Percentiles rank a stretch among this genome's conserved stretches.
Evolutionary conservation across 1,140 invertebrate species (phyloP).

Genomic region (Neodiprion fabricii): DNA sequence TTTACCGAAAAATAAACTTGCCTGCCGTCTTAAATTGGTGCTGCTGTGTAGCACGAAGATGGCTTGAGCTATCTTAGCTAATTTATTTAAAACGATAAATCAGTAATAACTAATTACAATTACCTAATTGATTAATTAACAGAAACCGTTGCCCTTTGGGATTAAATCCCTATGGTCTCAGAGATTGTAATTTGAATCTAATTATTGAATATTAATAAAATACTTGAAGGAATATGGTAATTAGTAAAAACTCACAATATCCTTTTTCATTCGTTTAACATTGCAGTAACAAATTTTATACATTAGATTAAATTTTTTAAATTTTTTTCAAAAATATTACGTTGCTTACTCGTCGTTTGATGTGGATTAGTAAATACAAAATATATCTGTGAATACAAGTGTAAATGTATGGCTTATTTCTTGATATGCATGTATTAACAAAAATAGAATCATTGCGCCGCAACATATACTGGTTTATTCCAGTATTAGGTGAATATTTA

Average conservation of each 20-base stretch:
- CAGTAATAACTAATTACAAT: constrained; percentile 18
- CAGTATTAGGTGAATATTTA: not conserved
- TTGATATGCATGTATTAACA: not conserved
- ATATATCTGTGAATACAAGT: not conserved
- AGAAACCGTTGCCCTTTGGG: not conserved
- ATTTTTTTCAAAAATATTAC: not conserved
- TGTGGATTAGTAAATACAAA: not conserved
- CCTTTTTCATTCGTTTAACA: not conserved
- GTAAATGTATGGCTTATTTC: not conserved
- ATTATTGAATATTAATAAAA: constrained; percentile 2
- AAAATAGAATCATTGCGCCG: not conserved
- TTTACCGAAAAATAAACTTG: constrained; percentile 21
- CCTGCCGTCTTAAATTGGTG: constrained; percentile 32
- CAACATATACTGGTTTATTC: too few relatives aligned
- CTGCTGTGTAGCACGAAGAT: constrained; percentile 46
- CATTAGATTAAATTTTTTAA: not conserved
- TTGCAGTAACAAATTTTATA: not conserved
- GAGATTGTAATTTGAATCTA: not conserved
- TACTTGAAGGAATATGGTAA: not conserved
- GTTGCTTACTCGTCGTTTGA: not conserved
- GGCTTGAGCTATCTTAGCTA: constrained; percentile 49
- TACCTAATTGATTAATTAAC: not conserved
- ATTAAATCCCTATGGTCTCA: not conserved
- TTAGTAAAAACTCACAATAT: not conserved
- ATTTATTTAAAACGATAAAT: constrained; percentile 54